Evolutionary conservation across 1,140 invertebrate genomes (phyloP).

Genomic region (Bilobella aurantiaca): DNA sequence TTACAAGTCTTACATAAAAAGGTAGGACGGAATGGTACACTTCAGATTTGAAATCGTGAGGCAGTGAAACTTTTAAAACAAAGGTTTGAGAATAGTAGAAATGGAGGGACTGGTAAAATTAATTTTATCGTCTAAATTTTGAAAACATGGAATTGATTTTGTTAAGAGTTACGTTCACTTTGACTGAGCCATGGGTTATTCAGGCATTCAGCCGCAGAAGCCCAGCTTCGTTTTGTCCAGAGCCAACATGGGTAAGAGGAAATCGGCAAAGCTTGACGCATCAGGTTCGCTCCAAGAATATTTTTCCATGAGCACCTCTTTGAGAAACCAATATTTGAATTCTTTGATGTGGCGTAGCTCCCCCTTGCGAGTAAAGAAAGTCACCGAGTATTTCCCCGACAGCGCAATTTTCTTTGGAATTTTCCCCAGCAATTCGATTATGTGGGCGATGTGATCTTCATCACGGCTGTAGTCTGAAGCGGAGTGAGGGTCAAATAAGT

Average conservation of each 20-base stretch:
- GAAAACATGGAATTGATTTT: neutral
- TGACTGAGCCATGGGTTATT: slow-evolving; percentile 73
- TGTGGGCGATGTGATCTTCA: slow-evolving; percentile 97
- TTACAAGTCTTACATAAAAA: no score
- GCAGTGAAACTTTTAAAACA: neutral
- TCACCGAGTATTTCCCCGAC: slow-evolving; percentile 78
- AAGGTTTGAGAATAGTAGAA: neutral
- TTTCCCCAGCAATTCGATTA: slow-evolving; percentile 91
- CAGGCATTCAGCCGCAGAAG: slow-evolving; percentile 85
- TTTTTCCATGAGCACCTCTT: slow-evolving; percentile 87
- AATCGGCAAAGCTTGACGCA: slow-evolving; percentile 80
- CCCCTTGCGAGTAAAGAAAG: slow-evolving; percentile 88
- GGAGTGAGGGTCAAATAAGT: slow-evolving; percentile 91
- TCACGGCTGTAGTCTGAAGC: slow-evolving; percentile 77
- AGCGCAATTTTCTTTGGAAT: slow-evolving; percentile 84
- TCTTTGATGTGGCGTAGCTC: slow-evolving; percentile 63
- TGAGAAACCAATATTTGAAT: slow-evolving; percentile 84
- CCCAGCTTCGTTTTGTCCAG: slow-evolving; percentile 81
- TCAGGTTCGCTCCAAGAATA: slow-evolving; percentile 81
- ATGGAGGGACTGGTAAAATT: neutral
- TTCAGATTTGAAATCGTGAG: no score
- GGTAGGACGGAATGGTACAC: no score
- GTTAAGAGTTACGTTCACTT: neutral
- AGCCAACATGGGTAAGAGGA: slow-evolving; percentile 87
- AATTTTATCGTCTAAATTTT: neutral